phyloP scores from a whole-genome alignment of 2,797 vertebrate species.

The Falco rusticolus region DNA sequence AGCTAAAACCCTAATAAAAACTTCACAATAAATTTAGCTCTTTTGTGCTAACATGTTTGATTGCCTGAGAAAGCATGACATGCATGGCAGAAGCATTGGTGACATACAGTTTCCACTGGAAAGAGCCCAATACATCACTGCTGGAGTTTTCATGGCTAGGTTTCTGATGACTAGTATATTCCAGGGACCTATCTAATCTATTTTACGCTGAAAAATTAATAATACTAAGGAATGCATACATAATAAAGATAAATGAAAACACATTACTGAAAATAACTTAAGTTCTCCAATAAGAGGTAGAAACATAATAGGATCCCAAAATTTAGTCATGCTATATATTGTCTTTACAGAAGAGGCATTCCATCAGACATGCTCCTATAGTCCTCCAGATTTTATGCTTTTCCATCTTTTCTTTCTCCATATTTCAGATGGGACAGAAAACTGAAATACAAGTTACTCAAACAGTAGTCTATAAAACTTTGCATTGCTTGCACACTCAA shows the following conservation, averaged over 20 bases:
- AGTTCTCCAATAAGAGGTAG: not conserved
- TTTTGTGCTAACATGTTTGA: not conserved
- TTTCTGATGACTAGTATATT: not conserved
- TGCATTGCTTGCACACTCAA: not conserved
- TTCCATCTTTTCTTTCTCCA: not conserved
- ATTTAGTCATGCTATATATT: not conserved
- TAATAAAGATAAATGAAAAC: not conserved
- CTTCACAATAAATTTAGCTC: not conserved
- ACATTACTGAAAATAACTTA: not conserved
- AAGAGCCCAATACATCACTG: not conserved
- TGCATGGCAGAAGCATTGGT: not conserved
- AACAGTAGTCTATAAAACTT: not conserved
- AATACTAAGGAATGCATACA: not conserved
- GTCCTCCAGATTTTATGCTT: not conserved
- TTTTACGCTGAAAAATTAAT: not conserved
- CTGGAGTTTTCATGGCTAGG: not conserved
- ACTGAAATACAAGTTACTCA: not conserved
- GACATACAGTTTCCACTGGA: not conserved
- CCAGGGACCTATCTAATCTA: not conserved
- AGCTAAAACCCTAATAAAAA: not conserved
- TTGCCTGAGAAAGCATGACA: not conserved
- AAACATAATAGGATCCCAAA: not conserved
- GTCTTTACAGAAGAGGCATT: not conserved
- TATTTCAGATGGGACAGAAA: not conserved
- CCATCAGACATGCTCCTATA: not conserved